A percentile compares a stretch with the other conserved stretches of the same genome.
Evolutionary conservation across 2,888 invertebrate genomes (phyloP).

Genomic region (Rotaria magnacalcarata): DNA sequence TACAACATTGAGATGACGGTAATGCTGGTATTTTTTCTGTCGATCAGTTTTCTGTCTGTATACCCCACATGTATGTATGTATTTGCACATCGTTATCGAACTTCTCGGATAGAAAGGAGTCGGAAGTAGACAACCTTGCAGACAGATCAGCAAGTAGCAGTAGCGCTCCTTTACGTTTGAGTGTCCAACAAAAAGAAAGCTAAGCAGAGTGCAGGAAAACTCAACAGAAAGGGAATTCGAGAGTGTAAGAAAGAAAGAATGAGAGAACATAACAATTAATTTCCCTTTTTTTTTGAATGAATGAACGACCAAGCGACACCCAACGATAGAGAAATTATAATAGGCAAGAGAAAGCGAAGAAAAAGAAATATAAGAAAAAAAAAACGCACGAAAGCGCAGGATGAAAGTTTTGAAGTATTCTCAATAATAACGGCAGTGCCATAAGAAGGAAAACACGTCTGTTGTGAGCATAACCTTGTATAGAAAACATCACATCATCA

Average conservation of each 20-base stretch:
- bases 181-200: neutral
- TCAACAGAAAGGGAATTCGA: neutral
- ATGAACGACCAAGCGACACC: neutral
- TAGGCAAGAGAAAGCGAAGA: neutral
- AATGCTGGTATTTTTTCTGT: neutral
- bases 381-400: neutral
- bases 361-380: neutral
- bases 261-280: constrained; percentile 12
- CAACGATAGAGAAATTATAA: neutral
- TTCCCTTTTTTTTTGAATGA: constrained; percentile 7
- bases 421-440: neutral
- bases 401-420: neutral
- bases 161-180: neutral
- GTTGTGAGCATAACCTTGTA: neutral
- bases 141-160: neutral
- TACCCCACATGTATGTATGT: neutral
- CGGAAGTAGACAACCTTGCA: constrained; percentile 22
- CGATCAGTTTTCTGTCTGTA: neutral
- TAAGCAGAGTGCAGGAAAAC: neutral
- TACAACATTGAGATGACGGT: neutral
- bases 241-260: neutral
- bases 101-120: neutral
- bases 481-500: neutral
- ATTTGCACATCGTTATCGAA: neutral
- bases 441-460: neutral